A percentile compares a stretch with the other conserved stretches of the same genome.
Conservation (phyloP, 2,888 invertebrate species). For the Dryocosmus kuriphilus region DNA sequence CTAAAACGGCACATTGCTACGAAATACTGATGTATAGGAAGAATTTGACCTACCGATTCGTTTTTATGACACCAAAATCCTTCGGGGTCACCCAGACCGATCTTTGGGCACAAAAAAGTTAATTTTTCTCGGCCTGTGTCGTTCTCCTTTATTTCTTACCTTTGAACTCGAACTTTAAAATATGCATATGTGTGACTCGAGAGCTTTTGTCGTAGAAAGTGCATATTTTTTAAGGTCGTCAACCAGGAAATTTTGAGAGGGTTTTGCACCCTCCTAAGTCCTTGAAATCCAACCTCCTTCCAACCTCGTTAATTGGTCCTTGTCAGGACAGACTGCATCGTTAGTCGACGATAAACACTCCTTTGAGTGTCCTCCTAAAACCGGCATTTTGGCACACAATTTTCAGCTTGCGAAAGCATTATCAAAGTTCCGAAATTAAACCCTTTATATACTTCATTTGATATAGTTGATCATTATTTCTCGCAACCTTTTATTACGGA, state of each 20-base stretch:
- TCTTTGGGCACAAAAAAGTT: too few species aligned
- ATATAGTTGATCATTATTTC: too few species aligned
- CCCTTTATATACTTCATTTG: background rate
- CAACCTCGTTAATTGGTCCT: constrained; percentile 7
- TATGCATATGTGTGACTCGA: background rate
- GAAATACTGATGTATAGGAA: too few species aligned
- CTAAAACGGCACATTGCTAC: too few species aligned
- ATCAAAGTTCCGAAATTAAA: background rate
- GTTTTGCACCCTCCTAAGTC: background rate
- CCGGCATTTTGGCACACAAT: background rate
- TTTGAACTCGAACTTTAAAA: background rate
- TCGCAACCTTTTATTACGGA: background rate
- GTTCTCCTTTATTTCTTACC: background rate
- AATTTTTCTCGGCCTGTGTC: too few species aligned
- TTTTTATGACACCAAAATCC: too few species aligned
- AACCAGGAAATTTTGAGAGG: background rate
- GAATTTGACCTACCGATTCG: too few species aligned
- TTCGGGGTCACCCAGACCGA: too few species aligned
- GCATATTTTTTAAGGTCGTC: background rate
- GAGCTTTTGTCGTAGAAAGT: background rate
- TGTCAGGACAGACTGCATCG: background rate
- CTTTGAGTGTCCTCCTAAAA: background rate
- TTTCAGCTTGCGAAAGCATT: background rate
- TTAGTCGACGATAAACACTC: background rate
- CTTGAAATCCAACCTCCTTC: background rate